Conservation (phyloP, 2,888 invertebrate genomes). For the Drosophila nigricruria region DNA sequence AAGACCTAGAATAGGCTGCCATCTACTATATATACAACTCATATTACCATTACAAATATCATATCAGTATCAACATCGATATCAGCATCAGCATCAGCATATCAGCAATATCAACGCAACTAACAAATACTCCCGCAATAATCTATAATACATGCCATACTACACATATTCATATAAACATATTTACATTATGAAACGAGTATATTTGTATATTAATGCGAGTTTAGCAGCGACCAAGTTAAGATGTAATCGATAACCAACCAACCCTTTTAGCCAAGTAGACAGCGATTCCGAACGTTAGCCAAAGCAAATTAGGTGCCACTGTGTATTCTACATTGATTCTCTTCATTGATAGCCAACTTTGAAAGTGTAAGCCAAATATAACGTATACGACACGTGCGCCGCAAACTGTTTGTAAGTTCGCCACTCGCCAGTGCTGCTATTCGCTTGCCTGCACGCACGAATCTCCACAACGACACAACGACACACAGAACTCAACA, state of each 20-base stretch:
- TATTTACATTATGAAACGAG: constrained; percentile 19
- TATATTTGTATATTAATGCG: constrained; percentile 25
- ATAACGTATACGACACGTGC: constrained; percentile 72
- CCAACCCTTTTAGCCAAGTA: constrained; percentile 61
- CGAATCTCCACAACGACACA: constrained; percentile 33
- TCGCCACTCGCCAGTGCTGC: constrained; percentile 56
- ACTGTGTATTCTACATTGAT: constrained; percentile 45
- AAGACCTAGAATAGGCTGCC: constrained; percentile 56
- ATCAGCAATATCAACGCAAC: constrained; percentile 21
- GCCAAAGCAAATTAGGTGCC: constrained; percentile 63
- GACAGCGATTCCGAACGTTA: constrained; percentile 60
- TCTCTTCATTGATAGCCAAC: constrained; percentile 64
- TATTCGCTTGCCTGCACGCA: constrained; percentile 72
- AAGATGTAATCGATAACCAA: constrained; percentile 33
- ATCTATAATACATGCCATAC: constrained; percentile 10
- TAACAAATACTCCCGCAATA: constrained; percentile 27
- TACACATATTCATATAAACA: constrained; percentile 18
- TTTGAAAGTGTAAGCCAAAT: constrained; percentile 73
- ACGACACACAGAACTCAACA: constrained; percentile 22
- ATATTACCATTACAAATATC: constrained; percentile 43
- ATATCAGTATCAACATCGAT: constrained; percentile 36
- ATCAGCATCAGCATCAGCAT: constrained; percentile 35
- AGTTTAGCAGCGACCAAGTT: constrained; percentile 46
- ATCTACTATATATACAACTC: constrained; percentile 4
- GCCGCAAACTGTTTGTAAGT: constrained; percentile 72